phyloP scores from a whole-genome alignment of 2,888 invertebrate species.

The Epistrophe grossulariae region DNA sequence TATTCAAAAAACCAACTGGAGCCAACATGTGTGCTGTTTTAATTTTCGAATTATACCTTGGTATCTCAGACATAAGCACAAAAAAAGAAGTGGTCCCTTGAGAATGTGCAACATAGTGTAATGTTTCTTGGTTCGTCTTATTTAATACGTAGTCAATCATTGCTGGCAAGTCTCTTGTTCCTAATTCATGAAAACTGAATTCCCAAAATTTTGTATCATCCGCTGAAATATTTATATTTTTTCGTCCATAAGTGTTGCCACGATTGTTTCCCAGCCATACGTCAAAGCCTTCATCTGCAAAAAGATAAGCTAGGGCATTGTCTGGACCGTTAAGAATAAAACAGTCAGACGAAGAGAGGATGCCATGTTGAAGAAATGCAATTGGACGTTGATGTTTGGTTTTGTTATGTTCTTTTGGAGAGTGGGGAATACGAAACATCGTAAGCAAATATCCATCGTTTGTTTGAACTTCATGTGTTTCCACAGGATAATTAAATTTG shows the following conservation, averaged over 20 bases:
- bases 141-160: constrained; percentile 86
- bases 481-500: constrained; percentile 86
- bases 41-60: constrained; percentile 85
- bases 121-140: constrained; percentile 83
- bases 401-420: constrained; percentile 80
- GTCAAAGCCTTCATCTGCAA: constrained; percentile 84
- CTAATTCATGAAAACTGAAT: constrained; percentile 86
- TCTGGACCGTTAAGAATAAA: constrained; percentile 89
- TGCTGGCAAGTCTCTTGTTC: constrained; percentile 86
- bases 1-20: constrained; percentile 88
- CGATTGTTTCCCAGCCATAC: constrained; percentile 88
- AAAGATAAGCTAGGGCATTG: constrained; percentile 85
- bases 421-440: constrained; percentile 90
- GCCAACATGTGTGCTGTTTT: constrained; percentile 85
- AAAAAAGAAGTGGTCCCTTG: constrained; percentile 85
- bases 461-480: constrained; percentile 89
- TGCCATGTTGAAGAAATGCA: constrained; percentile 91
- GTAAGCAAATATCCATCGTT: constrained; percentile 93
- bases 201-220: constrained; percentile 80
- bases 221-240: constrained; percentile 83
- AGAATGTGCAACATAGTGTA: constrained; percentile 88
- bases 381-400: constrained; percentile 83
- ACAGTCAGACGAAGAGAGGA: constrained; percentile 87
- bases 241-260: constrained; percentile 86
- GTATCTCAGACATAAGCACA: constrained; percentile 83